Percentiles rank a stretch among this genome's conserved stretches.
Evolutionary conservation across 2,888 invertebrate genomes (phyloP).

Genomic region (Drosophila kokeensis): DNA sequence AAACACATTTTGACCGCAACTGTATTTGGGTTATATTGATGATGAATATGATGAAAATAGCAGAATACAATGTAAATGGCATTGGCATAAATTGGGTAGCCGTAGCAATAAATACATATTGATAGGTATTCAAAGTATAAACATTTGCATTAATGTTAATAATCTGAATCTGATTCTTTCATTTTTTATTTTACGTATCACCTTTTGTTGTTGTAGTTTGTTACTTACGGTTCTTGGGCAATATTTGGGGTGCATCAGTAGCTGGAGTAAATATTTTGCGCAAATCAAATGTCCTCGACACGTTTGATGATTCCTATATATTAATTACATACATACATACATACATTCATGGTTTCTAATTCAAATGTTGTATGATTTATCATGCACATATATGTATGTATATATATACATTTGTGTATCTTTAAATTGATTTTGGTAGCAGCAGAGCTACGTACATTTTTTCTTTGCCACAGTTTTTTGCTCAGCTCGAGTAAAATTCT

Average conservation of each 20-base stretch:
- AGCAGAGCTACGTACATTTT: conserved; percentile 86
- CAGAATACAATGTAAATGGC: neutral
- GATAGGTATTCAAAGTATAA: neutral
- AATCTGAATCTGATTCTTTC: neutral
- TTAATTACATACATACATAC: conserved; percentile 21
- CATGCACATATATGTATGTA: conserved; percentile 1
- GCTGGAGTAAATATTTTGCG: conserved; percentile 96
- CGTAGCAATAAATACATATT: neutral
- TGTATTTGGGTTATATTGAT: neutral
- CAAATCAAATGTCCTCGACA: conserved; percentile 90
- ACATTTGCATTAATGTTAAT: conserved; percentile 13
- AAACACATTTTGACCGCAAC: neutral
- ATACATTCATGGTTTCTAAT: conserved; percentile 69
- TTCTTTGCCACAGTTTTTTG: conserved; percentile 90
- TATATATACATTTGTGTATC: neutral
- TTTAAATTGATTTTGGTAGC: neutral
- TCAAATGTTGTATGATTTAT: conserved; percentile 1
- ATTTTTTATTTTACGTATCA: conserved; percentile 65
- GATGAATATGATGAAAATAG: neutral
- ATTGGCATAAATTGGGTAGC: conserved; percentile 2
- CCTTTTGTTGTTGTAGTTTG: conserved; percentile 52
- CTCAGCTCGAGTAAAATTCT: conserved; percentile 92
- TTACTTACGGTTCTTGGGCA: conserved; percentile 89
- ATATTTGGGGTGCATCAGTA: conserved; percentile 91
- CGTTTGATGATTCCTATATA: conserved; percentile 76